Conservation (phyloP, 64 coral and sea anemone genomes). For the Dendronephthya gigantea region DNA sequence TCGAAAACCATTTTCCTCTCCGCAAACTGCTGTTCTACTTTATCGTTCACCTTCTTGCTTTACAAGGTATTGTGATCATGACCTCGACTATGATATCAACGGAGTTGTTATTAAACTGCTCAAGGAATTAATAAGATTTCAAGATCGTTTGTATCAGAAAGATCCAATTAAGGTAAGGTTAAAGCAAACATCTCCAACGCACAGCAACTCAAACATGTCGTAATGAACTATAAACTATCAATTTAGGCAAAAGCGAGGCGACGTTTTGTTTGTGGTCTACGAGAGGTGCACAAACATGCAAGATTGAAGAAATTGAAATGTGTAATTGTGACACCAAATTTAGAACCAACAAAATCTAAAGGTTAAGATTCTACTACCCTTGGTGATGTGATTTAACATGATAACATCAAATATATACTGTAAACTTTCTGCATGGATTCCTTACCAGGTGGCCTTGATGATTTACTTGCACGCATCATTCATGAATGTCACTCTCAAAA, state of each 20-base stretch:
- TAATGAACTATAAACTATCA: background rate
- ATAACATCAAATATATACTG: background rate
- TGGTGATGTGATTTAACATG: too few relatives aligned
- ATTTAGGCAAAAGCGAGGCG: conserved; percentile 82
- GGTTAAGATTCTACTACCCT: conserved; percentile 41
- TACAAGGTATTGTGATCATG: conserved; percentile 75
- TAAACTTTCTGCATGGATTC: background rate
- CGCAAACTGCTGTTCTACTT: background rate
- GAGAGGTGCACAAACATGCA: conserved; percentile 76
- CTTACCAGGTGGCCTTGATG: conserved; percentile 69
- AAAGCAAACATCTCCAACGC: too few relatives aligned
- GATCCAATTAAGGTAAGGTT: conserved; percentile 87
- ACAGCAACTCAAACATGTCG: too few relatives aligned
- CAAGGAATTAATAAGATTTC: conserved; percentile 82
- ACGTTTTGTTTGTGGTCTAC: conserved; percentile 72
- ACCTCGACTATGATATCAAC: conserved; percentile 77
- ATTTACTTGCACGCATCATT: conserved; percentile 60
- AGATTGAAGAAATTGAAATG: conserved; percentile 89
- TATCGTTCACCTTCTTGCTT: background rate
- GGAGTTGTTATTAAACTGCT: conserved; percentile 43
- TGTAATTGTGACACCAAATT: conserved; percentile 90
- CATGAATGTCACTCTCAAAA: conserved; percentile 52
- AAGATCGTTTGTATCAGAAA: conserved; percentile 82
- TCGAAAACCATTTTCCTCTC: background rate
- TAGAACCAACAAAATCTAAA: conserved; percentile 75